phyloP scores from a whole-genome alignment of 1,140 invertebrate species.

The Drosophila ananassae region DNA sequence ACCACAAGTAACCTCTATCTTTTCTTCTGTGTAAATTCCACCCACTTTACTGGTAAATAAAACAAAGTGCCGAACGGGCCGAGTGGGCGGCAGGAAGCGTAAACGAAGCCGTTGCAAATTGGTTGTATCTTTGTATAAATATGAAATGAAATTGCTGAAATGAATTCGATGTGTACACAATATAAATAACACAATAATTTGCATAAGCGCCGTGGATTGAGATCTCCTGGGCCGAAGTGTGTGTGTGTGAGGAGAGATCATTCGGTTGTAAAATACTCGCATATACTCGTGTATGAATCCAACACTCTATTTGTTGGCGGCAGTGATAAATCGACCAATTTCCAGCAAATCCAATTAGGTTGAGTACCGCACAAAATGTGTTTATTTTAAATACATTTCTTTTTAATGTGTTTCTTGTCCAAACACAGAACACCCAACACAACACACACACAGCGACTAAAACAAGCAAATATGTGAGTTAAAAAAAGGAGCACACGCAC shows the following conservation, averaged over 20 bases:
- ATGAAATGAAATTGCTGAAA: constrained; percentile 41
- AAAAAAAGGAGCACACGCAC: constrained; percentile 26
- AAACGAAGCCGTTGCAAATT: constrained; percentile 55
- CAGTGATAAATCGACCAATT: constrained; percentile 45
- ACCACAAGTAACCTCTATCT: too few species aligned
- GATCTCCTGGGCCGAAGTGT: constrained; percentile 21
- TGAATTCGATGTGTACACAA: constrained; percentile 44
- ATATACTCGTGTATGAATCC: neutral
- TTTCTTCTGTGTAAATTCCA: constrained; percentile 20
- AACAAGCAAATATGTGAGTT: neutral
- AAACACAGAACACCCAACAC: constrained; percentile 14
- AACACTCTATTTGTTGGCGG: neutral
- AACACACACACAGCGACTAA: constrained; percentile 13
- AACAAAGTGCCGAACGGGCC: constrained; percentile 41
- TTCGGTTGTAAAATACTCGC: constrained; percentile 22
- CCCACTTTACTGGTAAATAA: constrained; percentile 61
- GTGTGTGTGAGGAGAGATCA: constrained; percentile 6
- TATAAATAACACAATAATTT: constrained; percentile 53
- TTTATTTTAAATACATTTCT: constrained; percentile 40
- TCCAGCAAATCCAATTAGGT: constrained; percentile 42
- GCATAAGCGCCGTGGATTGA: constrained; percentile 33
- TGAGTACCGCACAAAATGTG: constrained; percentile 20
- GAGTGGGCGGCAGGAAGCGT: constrained; percentile 14
- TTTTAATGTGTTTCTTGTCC: constrained; percentile 35
- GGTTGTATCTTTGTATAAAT: constrained; percentile 47